phyloP scores from a whole-genome alignment of 2,113 vertebrate genomes.

The Melanocharis versteri region DNA sequence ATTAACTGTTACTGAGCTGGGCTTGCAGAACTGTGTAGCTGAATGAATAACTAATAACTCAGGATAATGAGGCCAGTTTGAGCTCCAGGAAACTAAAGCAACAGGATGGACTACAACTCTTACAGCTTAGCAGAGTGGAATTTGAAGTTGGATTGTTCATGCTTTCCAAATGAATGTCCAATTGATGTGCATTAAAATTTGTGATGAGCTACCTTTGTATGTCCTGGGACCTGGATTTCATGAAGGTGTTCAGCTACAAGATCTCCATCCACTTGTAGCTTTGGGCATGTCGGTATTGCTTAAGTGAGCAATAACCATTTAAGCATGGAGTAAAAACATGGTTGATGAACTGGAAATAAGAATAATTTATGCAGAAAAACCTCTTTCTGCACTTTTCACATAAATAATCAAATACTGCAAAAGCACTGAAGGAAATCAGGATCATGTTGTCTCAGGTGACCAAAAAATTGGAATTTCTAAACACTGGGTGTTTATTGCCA shows the following conservation, averaged over 20 bases:
- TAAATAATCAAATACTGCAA: conserved; percentile 43
- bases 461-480: background rate
- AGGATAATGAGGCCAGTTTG: background rate
- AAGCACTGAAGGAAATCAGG: background rate
- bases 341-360: conserved; percentile 50
- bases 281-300: background rate
- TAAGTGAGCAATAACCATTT: conserved; percentile 52
- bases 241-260: conserved; percentile 16
- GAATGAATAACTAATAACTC: background rate
- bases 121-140: background rate
- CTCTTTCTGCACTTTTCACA: conserved; percentile 43
- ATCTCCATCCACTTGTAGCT: background rate
- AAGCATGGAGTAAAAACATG: conserved; percentile 23
- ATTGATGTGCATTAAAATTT: background rate
- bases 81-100: background rate
- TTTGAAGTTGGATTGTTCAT: background rate
- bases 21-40: background rate
- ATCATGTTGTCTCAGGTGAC: background rate
- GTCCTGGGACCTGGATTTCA: background rate
- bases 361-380: conserved; percentile 61
- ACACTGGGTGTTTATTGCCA: background rate
- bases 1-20: background rate
- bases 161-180: background rate
- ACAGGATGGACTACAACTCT: background rate
- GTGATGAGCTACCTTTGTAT: background rate